Conservation (phyloP, 2,888 invertebrate genomes). For the Parnassius apollo region DNA sequence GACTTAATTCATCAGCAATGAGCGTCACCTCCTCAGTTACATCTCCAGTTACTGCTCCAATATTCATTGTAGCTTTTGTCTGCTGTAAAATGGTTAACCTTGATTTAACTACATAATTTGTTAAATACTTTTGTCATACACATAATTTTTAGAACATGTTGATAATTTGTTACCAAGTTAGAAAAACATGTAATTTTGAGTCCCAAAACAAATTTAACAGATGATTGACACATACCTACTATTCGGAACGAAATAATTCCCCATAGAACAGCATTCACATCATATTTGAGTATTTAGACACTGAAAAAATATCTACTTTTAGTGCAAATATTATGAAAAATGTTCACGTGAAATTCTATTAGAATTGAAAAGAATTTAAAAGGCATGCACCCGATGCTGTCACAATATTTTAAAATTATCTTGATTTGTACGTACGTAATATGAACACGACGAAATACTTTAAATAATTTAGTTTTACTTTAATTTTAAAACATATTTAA, state of each 20-base stretch:
- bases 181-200: neutral
- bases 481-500: constrained; percentile 1
- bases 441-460: neutral
- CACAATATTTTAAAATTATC: constrained; percentile 10
- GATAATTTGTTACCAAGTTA: too few species aligned
- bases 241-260: constrained; percentile 40
- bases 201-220: neutral
- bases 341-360: too few species aligned
- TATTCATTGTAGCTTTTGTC: constrained; percentile 58
- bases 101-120: too few species aligned
- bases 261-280: constrained; percentile 49
- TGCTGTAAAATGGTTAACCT: constrained; percentile 28
- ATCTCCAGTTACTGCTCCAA: constrained; percentile 58
- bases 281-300: constrained; percentile 36
- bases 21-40: constrained; percentile 83
- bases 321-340: too few species aligned
- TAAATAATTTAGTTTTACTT: constrained; percentile 5
- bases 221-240: constrained; percentile 48
- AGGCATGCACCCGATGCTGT: constrained; percentile 31
- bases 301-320: constrained; percentile 36
- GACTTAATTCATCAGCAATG: constrained; percentile 88
- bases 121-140: too few species aligned
- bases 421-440: neutral
- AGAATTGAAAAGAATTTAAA: constrained; percentile 28
- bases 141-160: too few species aligned